Percentiles rank a stretch among this genome's conserved stretches.
Conservation (phyloP, 2,113 vertebrate genomes). For the Chlorodrepanis virens region DNA sequence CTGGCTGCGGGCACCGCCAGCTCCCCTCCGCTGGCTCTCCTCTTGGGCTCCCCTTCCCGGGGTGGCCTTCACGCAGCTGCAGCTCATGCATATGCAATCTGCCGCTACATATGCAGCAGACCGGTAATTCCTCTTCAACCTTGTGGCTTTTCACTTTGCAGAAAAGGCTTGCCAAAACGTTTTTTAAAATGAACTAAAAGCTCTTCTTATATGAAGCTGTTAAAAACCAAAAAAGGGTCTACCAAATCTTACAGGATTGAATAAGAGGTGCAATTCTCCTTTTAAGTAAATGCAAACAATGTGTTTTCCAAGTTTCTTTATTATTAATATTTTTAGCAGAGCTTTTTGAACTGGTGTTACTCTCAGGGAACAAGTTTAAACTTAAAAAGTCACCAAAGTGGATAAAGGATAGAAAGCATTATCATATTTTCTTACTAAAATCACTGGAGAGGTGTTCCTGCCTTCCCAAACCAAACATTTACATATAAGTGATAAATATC, state of each 20-base stretch:
- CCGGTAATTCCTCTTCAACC: constrained; percentile 5
- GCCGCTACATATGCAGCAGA: constrained; percentile 12
- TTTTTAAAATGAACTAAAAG: not conserved
- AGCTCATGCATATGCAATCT: constrained; percentile 23
- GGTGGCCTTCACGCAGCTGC: constrained; percentile 1
- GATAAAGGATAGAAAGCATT: not conserved
- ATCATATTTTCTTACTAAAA: constrained; percentile 11
- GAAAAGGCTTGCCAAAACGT: not conserved
- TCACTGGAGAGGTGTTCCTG: not conserved
- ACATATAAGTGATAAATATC: constrained; percentile 52
- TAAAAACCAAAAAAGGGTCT: not conserved
- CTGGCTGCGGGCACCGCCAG: not conserved
- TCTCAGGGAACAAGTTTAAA: not conserved
- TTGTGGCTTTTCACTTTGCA: not conserved
- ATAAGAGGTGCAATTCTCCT: not conserved
- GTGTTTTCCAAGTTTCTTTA: not conserved
- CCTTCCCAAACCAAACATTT: constrained; percentile 40
- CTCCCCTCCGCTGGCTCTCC: not conserved
- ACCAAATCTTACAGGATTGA: not conserved
- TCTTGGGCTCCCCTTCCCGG: not conserved
- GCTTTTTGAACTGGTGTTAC: not conserved
- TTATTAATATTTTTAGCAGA: not conserved
- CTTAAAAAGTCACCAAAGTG: not conserved
- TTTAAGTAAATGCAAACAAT: not conserved
- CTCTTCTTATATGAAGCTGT: not conserved